These are phyloP conservation scores for Zootoca vivipara DNA, from an alignment of 2,113 vertebrate genomes.

Conservation along the genomic window DNA sequence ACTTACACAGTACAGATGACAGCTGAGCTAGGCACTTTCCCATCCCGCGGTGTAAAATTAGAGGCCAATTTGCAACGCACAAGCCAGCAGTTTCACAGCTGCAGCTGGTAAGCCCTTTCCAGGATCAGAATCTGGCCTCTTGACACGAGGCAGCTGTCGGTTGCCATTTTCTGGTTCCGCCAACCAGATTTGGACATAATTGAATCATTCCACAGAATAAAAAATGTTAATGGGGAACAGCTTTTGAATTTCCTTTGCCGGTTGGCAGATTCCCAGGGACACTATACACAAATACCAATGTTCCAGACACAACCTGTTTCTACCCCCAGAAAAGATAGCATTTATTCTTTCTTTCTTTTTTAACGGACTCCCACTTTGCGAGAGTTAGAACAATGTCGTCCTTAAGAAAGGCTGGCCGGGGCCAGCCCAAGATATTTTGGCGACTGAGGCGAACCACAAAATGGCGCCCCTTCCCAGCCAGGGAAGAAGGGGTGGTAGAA, in stretches of 20 bases:
- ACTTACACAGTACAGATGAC: neutral
- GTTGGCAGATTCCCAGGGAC: conserved; percentile 10
- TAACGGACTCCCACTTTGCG: neutral
- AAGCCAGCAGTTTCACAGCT: neutral
- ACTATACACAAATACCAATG: neutral
- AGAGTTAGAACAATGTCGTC: neutral
- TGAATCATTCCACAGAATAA: neutral
- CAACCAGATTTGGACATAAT: neutral
- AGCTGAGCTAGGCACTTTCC: neutral
- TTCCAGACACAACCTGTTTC: conserved; percentile 23
- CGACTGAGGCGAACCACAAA: no score
- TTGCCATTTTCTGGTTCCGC: neutral
- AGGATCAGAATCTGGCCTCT: conserved; percentile 10
- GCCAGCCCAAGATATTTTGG: no score
- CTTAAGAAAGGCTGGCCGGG: no score
- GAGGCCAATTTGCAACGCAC: conserved; percentile 1
- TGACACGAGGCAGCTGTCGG: conserved; percentile 16
- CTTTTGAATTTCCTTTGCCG: neutral
- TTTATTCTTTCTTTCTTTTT: neutral
- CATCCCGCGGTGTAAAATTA: conserved; percentile 7
- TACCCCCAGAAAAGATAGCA: neutral
- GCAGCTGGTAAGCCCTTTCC: neutral
- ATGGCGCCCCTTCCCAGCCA: no score
- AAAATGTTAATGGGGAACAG: conserved; percentile 23
- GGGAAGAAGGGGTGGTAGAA: no score